Evolutionary conservation across 2,113 vertebrate species (phyloP).

Genomic region (Osmerus mordax): DNA sequence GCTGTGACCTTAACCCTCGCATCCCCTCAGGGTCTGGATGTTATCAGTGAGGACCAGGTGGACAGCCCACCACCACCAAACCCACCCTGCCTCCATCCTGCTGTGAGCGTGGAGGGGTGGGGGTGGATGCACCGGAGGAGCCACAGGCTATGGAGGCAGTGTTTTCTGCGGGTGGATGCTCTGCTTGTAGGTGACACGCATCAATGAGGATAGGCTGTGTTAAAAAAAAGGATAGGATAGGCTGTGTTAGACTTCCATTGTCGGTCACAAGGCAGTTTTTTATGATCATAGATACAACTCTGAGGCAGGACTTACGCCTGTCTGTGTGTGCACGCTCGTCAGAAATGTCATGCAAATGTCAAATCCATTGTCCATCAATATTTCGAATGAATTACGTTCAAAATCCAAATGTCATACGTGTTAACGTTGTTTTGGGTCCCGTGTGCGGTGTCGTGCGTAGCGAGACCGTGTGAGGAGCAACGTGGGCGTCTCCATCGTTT

Average conservation of each 20-base stretch:
- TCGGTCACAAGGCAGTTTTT: no score
- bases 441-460: background rate
- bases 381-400: background rate
- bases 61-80: background rate
- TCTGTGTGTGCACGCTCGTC: constrained; percentile 3
- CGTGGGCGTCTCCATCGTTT: background rate
- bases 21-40: constrained; percentile 27
- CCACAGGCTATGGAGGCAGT: no score
- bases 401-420: constrained; percentile 10
- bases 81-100: background rate
- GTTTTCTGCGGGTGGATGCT: no score
- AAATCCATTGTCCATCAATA: constrained; percentile 36
- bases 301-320: background rate
- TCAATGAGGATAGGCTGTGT: no score
- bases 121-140: no score
- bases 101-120: background rate
- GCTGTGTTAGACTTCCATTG: no score
- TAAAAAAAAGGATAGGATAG: no score
- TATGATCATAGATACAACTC: background rate
- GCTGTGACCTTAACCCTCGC: no score
- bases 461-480: background rate
- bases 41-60: constrained; percentile 56
- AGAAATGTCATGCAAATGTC: constrained; percentile 65
- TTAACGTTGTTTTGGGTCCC: background rate
- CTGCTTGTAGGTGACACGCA: no score